These are phyloP conservation scores for Panthera tigris DNA, from an alignment of 2,113 vertebrate species.

Conservation along the genomic window DNA sequence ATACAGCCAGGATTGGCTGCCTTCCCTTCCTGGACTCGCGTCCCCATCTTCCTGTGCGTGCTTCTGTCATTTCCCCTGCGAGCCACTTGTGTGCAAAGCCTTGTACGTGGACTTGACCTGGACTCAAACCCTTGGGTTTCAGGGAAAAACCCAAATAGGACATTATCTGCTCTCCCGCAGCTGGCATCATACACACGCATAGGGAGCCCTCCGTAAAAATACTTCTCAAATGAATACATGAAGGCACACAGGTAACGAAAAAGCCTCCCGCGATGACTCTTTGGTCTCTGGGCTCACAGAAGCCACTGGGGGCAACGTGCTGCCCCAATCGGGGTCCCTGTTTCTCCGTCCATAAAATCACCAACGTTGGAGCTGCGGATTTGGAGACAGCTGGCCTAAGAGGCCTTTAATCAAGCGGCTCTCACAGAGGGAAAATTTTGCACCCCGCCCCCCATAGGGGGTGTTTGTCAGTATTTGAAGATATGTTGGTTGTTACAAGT, in stretches of 20 bases:
- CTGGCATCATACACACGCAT: neutral
- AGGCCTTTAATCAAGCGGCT: neutral
- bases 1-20: no score
- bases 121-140: neutral
- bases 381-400: neutral
- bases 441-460: rapidly evolving
- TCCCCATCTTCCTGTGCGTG: neutral
- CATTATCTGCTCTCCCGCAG: neutral
- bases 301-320: neutral
- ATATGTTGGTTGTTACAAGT: neutral
- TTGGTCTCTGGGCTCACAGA: neutral
- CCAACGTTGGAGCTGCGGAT: neutral
- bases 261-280: neutral
- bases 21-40: neutral
- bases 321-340: neutral
- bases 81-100: neutral
- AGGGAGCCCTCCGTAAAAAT: neutral
- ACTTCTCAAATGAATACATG: neutral
- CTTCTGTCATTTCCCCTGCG: neutral
- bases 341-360: neutral
- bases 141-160: neutral
- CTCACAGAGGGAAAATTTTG: neutral
- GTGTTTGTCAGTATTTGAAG: neutral
- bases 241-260: neutral
- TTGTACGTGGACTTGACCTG: neutral